Conservation (phyloP, 2,797 vertebrate genomes). For the Propithecus perrieri region DNA sequence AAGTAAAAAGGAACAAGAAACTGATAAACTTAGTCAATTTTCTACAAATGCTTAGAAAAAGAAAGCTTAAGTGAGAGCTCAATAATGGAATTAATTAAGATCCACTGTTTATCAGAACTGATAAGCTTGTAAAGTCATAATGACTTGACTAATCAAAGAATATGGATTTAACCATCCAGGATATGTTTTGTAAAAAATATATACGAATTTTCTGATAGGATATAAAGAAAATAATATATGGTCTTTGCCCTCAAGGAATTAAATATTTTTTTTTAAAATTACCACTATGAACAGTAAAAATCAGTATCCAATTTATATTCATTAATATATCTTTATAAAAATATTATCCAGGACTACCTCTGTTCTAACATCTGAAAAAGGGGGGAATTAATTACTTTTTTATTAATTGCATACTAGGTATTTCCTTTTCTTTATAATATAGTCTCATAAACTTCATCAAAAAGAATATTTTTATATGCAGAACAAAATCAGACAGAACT, state of each 20-base stretch:
- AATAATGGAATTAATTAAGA: neutral
- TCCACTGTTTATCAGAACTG: neutral
- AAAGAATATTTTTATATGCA: neutral
- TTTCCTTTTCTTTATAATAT: neutral
- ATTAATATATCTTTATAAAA: neutral
- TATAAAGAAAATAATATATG: neutral
- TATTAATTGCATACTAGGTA: neutral
- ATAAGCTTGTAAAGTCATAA: neutral
- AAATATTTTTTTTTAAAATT: neutral
- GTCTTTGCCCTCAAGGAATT: neutral
- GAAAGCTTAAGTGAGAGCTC: neutral
- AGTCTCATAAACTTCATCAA: neutral
- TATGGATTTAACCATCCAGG: neutral
- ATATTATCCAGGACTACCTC: neutral
- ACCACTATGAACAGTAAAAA: neutral
- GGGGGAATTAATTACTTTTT: neutral
- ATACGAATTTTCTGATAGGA: neutral
- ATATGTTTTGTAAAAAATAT: neutral
- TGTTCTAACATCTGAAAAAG: neutral
- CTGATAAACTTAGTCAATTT: neutral
- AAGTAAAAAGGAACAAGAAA: neutral
- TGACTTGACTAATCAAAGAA: neutral
- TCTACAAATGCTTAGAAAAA: neutral
- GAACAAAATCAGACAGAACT: neutral
- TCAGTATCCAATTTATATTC: neutral